A percentile compares a stretch with the other conserved stretches of the same genome.
phyloP scores from a whole-genome alignment of 2,797 vertebrate species.

The Myotis pilosus region DNA sequence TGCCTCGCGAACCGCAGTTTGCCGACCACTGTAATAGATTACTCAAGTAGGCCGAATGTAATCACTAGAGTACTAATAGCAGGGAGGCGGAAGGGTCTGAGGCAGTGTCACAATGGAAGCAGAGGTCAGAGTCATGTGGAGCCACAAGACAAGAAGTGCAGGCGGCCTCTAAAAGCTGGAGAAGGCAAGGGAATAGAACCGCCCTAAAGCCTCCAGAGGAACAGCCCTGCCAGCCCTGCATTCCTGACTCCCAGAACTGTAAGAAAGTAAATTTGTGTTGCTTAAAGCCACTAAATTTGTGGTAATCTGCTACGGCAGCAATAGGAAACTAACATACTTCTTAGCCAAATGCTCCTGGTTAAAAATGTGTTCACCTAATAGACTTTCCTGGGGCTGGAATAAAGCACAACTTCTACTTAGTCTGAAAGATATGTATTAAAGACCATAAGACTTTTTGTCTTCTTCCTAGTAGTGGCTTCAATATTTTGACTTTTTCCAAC shows the following conservation, averaged over 20 bases:
- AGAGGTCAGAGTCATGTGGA: not conserved
- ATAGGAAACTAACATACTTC: not conserved
- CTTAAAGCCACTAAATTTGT: not conserved
- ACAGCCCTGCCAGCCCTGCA: not conserved
- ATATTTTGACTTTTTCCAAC: not conserved
- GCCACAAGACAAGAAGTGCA: not conserved
- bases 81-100: too few relatives aligned
- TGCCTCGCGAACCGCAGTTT: too few relatives aligned
- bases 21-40: too few relatives aligned
- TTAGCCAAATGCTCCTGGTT: not conserved
- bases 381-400: not conserved
- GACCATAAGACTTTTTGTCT: not conserved
- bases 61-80: not conserved
- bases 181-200: not conserved
- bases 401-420: not conserved
- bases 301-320: not conserved
- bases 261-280: not conserved
- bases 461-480: not conserved
- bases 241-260: not conserved
- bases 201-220: not conserved
- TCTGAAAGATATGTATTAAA: constrained; percentile 7
- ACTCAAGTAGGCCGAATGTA: not conserved
- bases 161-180: not conserved
- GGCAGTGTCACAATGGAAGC: not conserved
- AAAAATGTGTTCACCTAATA: not conserved